Evolutionary conservation across 2,797 vertebrate genomes (phyloP).

Genomic region (Cuculus canorus): DNA sequence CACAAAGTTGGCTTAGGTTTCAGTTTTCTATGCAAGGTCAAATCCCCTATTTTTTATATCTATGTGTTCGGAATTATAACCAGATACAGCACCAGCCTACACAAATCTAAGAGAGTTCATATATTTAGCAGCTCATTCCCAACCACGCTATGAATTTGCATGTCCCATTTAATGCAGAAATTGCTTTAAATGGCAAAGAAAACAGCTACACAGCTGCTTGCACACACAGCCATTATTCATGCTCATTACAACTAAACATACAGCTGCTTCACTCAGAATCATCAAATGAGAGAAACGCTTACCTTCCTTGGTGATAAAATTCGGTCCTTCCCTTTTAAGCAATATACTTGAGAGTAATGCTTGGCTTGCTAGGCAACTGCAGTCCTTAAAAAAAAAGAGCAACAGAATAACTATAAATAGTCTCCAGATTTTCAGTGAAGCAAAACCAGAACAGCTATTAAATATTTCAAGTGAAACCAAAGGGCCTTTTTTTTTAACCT

Average conservation of each 20-base stretch:
- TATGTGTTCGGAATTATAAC: background rate
- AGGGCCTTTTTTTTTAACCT: background rate
- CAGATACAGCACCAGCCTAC: background rate
- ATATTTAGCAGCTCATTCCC: constrained; percentile 8
- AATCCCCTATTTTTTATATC: background rate
- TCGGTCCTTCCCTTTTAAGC: constrained; percentile 89
- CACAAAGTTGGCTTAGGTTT: background rate
- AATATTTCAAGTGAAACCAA: background rate
- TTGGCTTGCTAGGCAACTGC: constrained; percentile 89
- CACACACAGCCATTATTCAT: background rate
- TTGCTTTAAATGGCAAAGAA: constrained; percentile 37
- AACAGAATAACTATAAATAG: constrained; percentile 2
- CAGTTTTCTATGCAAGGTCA: background rate
- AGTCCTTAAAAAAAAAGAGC: constrained; percentile 81
- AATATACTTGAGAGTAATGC: constrained; percentile 88
- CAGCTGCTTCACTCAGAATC: background rate
- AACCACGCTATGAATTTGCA: background rate
- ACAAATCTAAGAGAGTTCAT: background rate
- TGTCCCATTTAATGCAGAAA: constrained; percentile 41
- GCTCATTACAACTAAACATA: background rate
- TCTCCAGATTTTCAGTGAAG: constrained; percentile 3
- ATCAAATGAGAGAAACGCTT: constrained; percentile 31
- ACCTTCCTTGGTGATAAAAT: constrained; percentile 91
- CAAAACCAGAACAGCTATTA: background rate
- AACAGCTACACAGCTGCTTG: constrained; percentile 14